Conservation (phyloP, 2,888 invertebrate species). For the Campoplex nolae region DNA sequence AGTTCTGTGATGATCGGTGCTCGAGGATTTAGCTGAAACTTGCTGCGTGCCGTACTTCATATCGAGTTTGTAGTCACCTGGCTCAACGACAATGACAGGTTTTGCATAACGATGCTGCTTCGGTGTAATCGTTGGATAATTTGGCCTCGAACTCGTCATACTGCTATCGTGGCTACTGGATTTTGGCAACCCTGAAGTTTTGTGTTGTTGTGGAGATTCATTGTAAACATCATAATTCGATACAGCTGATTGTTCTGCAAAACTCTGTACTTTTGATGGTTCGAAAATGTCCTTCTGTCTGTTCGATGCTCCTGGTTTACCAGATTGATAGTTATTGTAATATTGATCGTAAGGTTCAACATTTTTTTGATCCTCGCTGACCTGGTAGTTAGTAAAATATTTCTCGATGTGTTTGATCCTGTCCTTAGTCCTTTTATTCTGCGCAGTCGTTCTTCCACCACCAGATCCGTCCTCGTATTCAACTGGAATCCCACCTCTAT, state of each 20-base stretch:
- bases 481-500: slow-evolving; percentile 8
- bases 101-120: slow-evolving; percentile 70
- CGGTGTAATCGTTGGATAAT: slow-evolving; percentile 28
- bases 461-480: slow-evolving; percentile 29
- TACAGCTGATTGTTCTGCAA: slow-evolving; percentile 68
- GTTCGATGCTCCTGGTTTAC: slow-evolving; percentile 63
- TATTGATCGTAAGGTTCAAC: slow-evolving; percentile 60
- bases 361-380: slow-evolving; percentile 49
- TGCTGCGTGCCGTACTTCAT: slow-evolving; percentile 70
- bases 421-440: slow-evolving; percentile 61
- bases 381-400: slow-evolving; percentile 72
- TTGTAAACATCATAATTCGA: slow-evolving; percentile 58
- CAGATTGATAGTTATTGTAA: slow-evolving; percentile 50
- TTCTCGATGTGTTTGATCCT: slow-evolving; percentile 73
- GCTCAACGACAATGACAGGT: slow-evolving; percentile 77
- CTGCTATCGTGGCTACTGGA: slow-evolving; percentile 64
- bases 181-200: slow-evolving; percentile 67
- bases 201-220: slow-evolving; percentile 58
- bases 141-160: slow-evolving; percentile 35
- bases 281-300: slow-evolving; percentile 66
- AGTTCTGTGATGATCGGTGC: slow-evolving; percentile 60
- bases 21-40: slow-evolving; percentile 36
- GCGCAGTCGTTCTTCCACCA: not conserved
- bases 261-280: slow-evolving; percentile 75
- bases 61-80: slow-evolving; percentile 74